These are phyloP conservation scores for Calameuta idolon DNA, from an alignment of 2,888 invertebrate genomes.

Conservation along the genomic window DNA sequence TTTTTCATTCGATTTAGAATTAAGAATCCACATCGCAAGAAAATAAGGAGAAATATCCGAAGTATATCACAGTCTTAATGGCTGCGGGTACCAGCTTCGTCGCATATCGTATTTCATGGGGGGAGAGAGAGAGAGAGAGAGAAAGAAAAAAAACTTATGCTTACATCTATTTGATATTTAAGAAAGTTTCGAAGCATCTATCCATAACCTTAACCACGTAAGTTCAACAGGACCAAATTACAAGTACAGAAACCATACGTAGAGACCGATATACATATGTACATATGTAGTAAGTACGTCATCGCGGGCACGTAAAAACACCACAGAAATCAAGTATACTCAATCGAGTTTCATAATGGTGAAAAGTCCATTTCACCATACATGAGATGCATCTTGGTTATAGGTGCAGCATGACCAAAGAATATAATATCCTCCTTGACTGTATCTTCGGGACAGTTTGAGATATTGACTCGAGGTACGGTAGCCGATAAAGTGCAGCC, in stretches of 20 bases:
- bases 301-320: not conserved
- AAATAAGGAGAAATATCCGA: not conserved
- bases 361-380: not conserved
- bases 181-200: too few relatives aligned
- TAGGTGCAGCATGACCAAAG: not conserved
- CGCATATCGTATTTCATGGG: not conserved
- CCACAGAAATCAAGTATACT: not conserved
- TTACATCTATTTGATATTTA: too few relatives aligned
- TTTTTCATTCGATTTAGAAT: not conserved
- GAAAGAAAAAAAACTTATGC: too few relatives aligned
- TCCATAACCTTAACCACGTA: too few relatives aligned
- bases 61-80: not conserved
- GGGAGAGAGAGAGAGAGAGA: too few relatives aligned
- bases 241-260: not conserved
- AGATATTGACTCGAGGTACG: not conserved
- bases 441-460: not conserved
- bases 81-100: not conserved
- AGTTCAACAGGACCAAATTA: not conserved
- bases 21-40: not conserved
- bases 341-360: not conserved
- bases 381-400: not conserved
- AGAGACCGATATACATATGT: too few relatives aligned
- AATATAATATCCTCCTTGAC: not conserved
- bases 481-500: not conserved
- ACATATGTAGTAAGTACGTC: not conserved